phyloP scores from a whole-genome alignment of 2,888 invertebrate genomes.

The Syrista parreyssii region DNA sequence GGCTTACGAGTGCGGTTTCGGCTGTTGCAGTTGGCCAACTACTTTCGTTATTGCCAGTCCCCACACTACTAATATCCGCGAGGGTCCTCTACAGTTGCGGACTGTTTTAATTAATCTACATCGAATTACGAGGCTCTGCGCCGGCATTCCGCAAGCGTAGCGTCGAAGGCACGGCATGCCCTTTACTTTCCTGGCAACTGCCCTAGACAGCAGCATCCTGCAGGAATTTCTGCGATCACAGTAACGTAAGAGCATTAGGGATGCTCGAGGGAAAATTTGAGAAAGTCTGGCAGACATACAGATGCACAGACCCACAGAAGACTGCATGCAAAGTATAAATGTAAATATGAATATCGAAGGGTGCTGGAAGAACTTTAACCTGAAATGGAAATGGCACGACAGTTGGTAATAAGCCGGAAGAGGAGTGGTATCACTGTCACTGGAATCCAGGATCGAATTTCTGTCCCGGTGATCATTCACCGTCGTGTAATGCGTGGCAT shows the following conservation, averaged over 20 bases:
- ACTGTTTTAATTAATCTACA: constrained; percentile 55
- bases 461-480: constrained; percentile 35
- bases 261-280: background rate
- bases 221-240: background rate
- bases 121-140: constrained; percentile 35
- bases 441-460: constrained; percentile 33
- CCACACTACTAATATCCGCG: constrained; percentile 17
- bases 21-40: constrained; percentile 10
- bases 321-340: background rate
- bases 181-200: background rate
- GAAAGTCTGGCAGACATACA: background rate
- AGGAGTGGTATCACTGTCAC: background rate
- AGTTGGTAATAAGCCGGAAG: background rate
- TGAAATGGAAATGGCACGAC: background rate
- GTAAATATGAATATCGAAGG: background rate
- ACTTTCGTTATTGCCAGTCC: constrained; percentile 9
- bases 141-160: background rate
- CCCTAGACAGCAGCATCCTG: background rate
- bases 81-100: constrained; percentile 34
- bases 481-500: constrained; percentile 32
- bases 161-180: background rate
- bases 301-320: background rate
- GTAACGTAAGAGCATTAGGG: background rate
- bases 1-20: constrained; percentile 33
- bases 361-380: background rate